These are phyloP conservation scores for Diphyllodes magnificus DNA, from an alignment of 2,113 vertebrate species.

Conservation along the genomic window DNA sequence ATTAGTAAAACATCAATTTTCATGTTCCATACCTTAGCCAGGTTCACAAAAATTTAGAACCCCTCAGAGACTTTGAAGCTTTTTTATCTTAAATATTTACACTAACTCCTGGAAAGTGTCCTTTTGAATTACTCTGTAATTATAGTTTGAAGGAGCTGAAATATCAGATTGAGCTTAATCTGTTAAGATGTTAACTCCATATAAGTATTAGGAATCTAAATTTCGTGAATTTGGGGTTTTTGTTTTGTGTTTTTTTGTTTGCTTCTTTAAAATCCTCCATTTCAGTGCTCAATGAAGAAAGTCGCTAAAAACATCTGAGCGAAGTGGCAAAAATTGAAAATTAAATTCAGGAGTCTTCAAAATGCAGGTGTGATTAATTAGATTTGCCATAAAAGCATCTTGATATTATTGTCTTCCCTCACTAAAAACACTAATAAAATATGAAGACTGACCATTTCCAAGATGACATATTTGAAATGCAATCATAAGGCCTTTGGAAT, in stretches of 20 bases:
- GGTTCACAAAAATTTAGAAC: neutral
- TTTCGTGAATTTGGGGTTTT: neutral
- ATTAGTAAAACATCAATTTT: neutral
- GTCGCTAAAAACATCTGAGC: neutral
- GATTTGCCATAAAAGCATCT: neutral
- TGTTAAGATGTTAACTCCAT: neutral
- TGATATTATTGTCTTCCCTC: neutral
- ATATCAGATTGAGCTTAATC: neutral
- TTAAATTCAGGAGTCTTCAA: neutral
- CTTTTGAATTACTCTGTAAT: neutral
- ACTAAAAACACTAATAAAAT: neutral
- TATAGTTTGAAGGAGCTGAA: neutral
- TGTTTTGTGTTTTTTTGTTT: fast-evolving
- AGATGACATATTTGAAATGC: neutral
- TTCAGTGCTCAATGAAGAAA: neutral
- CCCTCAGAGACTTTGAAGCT: neutral
- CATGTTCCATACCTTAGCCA: neutral
- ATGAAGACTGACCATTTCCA: neutral
- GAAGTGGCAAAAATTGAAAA: neutral
- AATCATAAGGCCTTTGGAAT: neutral
- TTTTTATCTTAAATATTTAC: neutral
- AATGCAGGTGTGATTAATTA: neutral
- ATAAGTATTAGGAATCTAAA: neutral
- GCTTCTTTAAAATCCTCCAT: neutral
- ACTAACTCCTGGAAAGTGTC: neutral